Evolutionary conservation across 37 sponge, comb jelly and placozoan species (phyloP), one percentile per base, ranked within the genome.

Genomic region (Aphrocallistes beatrix): DNA sequence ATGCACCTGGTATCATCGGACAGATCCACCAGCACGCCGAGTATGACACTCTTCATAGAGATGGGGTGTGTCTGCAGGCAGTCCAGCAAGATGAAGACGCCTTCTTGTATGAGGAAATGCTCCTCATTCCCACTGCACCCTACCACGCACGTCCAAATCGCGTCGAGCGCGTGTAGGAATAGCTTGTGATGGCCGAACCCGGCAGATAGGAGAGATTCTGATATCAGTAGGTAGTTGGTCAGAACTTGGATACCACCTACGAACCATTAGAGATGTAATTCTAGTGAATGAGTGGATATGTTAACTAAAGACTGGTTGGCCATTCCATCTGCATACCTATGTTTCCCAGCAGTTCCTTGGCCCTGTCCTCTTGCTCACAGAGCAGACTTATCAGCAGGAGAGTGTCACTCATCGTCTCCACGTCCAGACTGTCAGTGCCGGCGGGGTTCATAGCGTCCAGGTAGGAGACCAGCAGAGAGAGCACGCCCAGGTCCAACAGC

Each of bases 21-120:
- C 82, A 98, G 89, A 81, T 98, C 99, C 36, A 93, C 91, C n/a
- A 98, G 81, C 23, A 91, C 91, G 38, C 96, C 96, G 39, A 98
- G 81, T 25, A 98, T 89, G 30, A 91, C 86, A 49, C 81, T 90
- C 87, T 95, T 90, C 92, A 95, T 95, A 84, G 90, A 93, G 36
- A 25, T 42, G 1, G 99, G 96, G 51, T 94, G 93, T 21, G 83
- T 85, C 92, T 91, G 82, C 37, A 86, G 84, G 75, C 37, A 49
- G 50, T 95, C 96, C 6, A 98, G 87, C 0, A 95, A 89, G 13
- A 92, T 81, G 69, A 95, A 93, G n/a, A 92, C 85, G 28, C 99
- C 99, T 50, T 88, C 99, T 23, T 91, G 87, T 85, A 93, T 94
- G 51, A 98, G 91, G 81, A 98, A 95, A 38, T 93, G 85, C 81